Percentiles rank a stretch among this genome's conserved stretches.
Conservation (phyloP, 2,113 vertebrate genomes). For the Tetrao urogallus region DNA sequence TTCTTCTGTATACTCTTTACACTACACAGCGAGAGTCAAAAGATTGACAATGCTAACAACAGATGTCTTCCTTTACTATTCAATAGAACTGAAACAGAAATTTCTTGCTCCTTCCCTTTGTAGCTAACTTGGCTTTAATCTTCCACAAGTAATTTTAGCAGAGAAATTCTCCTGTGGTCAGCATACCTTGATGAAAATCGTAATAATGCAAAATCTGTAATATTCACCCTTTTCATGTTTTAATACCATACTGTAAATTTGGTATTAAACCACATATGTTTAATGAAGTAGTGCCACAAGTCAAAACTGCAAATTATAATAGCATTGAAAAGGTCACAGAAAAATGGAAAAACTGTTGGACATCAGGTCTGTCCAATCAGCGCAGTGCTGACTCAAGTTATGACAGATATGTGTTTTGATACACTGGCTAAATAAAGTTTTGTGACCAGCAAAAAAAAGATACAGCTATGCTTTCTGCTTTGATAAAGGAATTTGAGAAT, state of each 20-base stretch:
- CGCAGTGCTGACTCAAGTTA: no score
- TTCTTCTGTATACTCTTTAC: not conserved
- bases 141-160: not conserved
- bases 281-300: conserved; percentile 6
- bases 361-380: not conserved
- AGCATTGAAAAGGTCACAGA: no score
- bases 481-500: no score
- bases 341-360: not conserved
- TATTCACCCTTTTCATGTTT: not conserved
- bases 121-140: not conserved
- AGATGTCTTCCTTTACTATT: conserved; percentile 15
- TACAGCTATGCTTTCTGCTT: no score
- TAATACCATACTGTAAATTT: not conserved
- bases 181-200: conserved; percentile 12
- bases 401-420: no score
- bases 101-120: not conserved
- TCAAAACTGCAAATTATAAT: not conserved
- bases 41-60: not conserved
- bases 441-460: no score
- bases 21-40: not conserved
- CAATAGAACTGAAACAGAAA: conserved; percentile 5
- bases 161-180: not conserved
- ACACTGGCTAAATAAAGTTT: no score
- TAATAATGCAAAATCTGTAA: conserved; percentile 12
- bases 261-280: not conserved